A percentile compares a stretch with the other conserved stretches of the same genome.
Conservation (phyloP, 2,113 vertebrate genomes). For the rabbit (Oryctolagus cuniculus) region DNA sequence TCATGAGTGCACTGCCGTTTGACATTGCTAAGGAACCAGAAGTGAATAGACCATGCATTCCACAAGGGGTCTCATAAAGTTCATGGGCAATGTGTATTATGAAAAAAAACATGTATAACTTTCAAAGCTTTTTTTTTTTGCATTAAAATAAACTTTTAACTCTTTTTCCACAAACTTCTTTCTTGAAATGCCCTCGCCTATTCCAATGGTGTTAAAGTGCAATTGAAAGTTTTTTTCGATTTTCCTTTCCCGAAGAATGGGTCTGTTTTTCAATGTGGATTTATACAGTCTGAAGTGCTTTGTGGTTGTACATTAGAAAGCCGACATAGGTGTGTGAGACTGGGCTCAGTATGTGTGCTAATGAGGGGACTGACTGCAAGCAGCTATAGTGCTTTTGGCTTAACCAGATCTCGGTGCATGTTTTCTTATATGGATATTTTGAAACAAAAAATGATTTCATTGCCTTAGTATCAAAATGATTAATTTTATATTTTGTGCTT, state of each 20-base stretch:
- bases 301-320: not conserved
- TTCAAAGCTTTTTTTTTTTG: too few species aligned
- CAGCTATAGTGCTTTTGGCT: not conserved
- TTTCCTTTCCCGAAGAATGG: constrained; percentile 38
- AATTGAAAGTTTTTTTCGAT: not conserved
- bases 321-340: not conserved
- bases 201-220: not conserved
- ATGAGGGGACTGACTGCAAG: not conserved
- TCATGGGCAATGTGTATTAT: too few species aligned
- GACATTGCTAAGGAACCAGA: not conserved
- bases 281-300: not conserved
- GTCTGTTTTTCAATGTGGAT: not conserved
- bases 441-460: not conserved
- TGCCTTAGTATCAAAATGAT: not conserved
- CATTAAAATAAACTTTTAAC: too few species aligned
- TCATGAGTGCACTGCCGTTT: not conserved
- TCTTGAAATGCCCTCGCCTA: not conserved
- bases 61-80: too few species aligned
- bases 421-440: not conserved
- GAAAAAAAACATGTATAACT: too few species aligned
- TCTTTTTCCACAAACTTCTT: too few species aligned
- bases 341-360: not conserved
- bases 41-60: not conserved
- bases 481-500: not conserved
- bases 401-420: not conserved